Evolutionary conservation across 1,140 invertebrate genomes (phyloP).

Genomic region (Eumaeus atala): DNA sequence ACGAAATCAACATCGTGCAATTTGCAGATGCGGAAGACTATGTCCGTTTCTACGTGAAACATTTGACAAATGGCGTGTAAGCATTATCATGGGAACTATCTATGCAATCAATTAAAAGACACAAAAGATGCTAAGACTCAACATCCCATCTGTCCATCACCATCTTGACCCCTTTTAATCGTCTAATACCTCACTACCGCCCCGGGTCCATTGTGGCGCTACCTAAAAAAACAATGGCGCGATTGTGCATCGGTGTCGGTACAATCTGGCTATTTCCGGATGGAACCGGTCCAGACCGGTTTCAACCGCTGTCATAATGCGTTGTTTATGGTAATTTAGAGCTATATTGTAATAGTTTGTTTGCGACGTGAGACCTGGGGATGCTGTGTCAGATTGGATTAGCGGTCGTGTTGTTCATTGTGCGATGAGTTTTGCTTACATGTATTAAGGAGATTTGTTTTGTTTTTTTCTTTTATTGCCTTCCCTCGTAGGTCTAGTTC

Average conservation of each 20-base stretch:
- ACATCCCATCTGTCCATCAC: slow-evolving; percentile 18
- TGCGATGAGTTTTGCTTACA: slow-evolving; percentile 7
- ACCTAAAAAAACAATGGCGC: slow-evolving; percentile 50
- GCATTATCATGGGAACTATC: slow-evolving; percentile 9
- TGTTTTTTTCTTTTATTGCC: too few species aligned
- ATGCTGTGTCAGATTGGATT: slow-evolving; percentile 51
- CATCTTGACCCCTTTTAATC: slow-evolving; percentile 36
- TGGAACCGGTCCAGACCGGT: slow-evolving; percentile 54
- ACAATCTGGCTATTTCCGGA: slow-evolving; percentile 42
- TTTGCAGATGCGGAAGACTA: too few species aligned
- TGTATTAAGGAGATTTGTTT: background rate
- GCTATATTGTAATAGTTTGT: slow-evolving; percentile 45
- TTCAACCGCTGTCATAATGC: slow-evolving; percentile 54
- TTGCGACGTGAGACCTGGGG: slow-evolving; percentile 41
- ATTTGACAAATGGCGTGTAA: background rate
- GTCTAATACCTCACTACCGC: slow-evolving; percentile 39
- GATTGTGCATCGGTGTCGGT: slow-evolving; percentile 55
- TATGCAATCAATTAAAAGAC: slow-evolving; percentile 18
- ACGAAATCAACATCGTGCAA: too few species aligned
- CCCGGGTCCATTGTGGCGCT: slow-evolving; percentile 36
- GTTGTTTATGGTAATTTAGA: slow-evolving; percentile 69
- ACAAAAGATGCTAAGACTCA: slow-evolving; percentile 13
- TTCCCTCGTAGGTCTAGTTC: too few species aligned
- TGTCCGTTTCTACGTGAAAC: too few species aligned
- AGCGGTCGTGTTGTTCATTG: slow-evolving; percentile 42